These are phyloP conservation scores for Batillaria attramentaria DNA, from an alignment of 1,140 invertebrate genomes.

Conservation along the genomic window DNA sequence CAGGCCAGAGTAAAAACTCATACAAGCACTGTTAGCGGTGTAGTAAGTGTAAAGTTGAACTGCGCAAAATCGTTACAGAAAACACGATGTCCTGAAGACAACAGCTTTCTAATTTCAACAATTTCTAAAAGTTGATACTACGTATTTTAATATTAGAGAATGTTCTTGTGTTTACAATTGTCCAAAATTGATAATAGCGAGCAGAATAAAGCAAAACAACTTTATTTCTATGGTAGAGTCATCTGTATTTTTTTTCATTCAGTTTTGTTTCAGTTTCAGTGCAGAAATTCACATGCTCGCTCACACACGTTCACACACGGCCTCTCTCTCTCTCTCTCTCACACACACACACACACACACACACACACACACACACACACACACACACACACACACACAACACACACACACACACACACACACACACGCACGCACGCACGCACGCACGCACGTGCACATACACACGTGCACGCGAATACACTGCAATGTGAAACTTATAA, in stretches of 20 bases:
- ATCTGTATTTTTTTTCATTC: not conserved
- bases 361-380: constrained; percentile 4
- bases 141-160: too few species aligned
- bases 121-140: too few species aligned
- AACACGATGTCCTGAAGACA: too few species aligned
- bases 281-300: not conserved
- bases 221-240: not conserved
- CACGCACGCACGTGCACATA: not conserved
- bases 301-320: constrained; percentile 1
- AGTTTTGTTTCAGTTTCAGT: not conserved
- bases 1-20: too few species aligned
- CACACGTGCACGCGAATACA: not conserved
- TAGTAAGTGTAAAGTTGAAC: too few species aligned
- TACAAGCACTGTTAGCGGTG: too few species aligned
- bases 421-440: not conserved
- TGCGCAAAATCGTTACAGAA: too few species aligned
- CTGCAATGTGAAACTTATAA: not conserved
- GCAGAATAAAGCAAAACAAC: too few species aligned
- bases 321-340: not conserved
- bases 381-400: not conserved
- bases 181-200: too few species aligned
- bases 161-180: too few species aligned
- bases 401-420: not conserved
- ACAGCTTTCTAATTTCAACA: too few species aligned
- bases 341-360: not conserved